Evolutionary conservation across 2,113 vertebrate species (phyloP), one percentile per base, ranked within the genome.

Genomic region (Anarhynchus alexandrinus): DNA sequence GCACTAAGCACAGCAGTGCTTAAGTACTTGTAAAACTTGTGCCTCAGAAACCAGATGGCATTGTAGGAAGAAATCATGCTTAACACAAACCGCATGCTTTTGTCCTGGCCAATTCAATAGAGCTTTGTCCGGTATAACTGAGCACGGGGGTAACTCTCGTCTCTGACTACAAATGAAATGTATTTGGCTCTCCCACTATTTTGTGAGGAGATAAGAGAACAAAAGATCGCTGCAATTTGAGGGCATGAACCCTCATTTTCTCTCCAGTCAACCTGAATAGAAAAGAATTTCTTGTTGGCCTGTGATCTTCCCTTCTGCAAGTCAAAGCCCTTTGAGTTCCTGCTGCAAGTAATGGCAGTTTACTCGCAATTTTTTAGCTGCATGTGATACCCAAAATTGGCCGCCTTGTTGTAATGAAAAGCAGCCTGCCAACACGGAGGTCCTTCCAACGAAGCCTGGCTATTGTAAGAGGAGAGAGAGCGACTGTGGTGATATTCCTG

Each of bases 121-220:
- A 71, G 65, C 92, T 92, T 86, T 94, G 83, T 92, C 86, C 43
- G 0, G 23, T 78, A 20, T 14, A 66, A 67, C 25, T 81, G 86
- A 89, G 73, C 76, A 76, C 3, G 2, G 25, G 64, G 59, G 52
- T 93, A 88, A 76, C 69, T 94, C 54, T 95, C 12, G 2, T 64
- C 79, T 92, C 80, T 47, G 47, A 92, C 64, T 74, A 92, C 61
- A 93, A 95, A 86, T 86, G 64, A 88, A 91, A 71, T 69, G 77
- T 67, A 49, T 90, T 96, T 93, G 83, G 57, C 69, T 94, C 52
- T 94, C 73, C 64, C 82, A 81, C 78, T 86, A 64, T 84, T 92
- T 87, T 86, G n/a, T 71, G 89, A 92, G 86, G 61, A 79, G 66
- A 90, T 94, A 96, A 93, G 52, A 88, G 88, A 96, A 90, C 57